Conservation (phyloP, 92 coral and sea anemone genomes). For the Metridium senile region DNA sequence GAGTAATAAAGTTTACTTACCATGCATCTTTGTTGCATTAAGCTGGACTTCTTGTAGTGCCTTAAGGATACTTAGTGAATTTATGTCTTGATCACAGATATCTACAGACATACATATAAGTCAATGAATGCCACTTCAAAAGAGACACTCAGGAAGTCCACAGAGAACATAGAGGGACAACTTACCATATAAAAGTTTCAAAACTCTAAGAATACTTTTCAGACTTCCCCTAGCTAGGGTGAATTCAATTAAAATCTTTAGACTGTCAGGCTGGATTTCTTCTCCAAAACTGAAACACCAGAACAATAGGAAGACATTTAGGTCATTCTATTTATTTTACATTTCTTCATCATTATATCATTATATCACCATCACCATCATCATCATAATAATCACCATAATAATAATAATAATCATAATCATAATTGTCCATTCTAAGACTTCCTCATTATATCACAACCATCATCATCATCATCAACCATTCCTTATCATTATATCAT, state of each 20-base stretch:
- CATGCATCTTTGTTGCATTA: conserved; percentile 84
- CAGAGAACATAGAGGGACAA: too few species aligned
- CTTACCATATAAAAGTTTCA: conserved; percentile 91
- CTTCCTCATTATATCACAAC: too few species aligned
- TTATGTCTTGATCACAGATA: conserved; percentile 74
- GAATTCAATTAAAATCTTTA: conserved; percentile 83
- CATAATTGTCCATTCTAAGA: too few species aligned
- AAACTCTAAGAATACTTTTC: conserved; percentile 89
- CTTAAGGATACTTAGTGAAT: conserved; percentile 66
- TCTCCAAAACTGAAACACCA: conserved; percentile 66
- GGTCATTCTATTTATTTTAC: background rate
- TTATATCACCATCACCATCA: too few species aligned
- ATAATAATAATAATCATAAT: too few species aligned
- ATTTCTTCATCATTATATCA: too few species aligned
- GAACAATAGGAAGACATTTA: background rate
- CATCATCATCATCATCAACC: too few species aligned
- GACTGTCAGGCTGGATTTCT: conserved; percentile 80
- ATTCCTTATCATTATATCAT: too few species aligned
- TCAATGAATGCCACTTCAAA: too few species aligned
- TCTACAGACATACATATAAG: conserved; percentile 42
- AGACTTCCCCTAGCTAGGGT: conserved; percentile 95
- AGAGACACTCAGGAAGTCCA: too few species aligned
- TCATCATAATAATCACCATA: too few species aligned
- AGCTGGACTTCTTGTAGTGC: conserved; percentile 89
- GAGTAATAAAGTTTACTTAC: conserved; percentile 24